Conservation (phyloP, 23 tunicate genomes). For the Oikopleura dioica region DNA sequence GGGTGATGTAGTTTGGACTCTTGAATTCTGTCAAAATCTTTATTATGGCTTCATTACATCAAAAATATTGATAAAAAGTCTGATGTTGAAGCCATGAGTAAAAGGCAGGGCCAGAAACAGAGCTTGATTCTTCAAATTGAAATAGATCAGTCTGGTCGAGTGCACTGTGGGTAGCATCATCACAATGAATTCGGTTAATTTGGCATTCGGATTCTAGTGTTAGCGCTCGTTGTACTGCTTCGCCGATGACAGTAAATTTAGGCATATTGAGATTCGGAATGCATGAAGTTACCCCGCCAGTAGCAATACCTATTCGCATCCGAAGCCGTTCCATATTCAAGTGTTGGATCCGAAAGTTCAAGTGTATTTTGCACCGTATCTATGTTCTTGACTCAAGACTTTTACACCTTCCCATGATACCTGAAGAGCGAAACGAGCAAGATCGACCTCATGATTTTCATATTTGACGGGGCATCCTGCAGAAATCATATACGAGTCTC, state of each 20-base stretch:
- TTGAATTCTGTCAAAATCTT: too few relatives aligned
- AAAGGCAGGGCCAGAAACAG: too few relatives aligned
- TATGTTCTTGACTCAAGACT: not conserved
- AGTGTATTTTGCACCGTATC: not conserved
- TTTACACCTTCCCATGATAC: not conserved
- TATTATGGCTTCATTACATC: too few relatives aligned
- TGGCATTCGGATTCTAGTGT: not conserved
- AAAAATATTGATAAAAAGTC: too few relatives aligned
- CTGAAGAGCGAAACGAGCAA: not conserved
- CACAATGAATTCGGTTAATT: not conserved
- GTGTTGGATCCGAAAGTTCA: not conserved
- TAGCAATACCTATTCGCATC: not conserved
- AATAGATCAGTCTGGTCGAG: too few relatives aligned
- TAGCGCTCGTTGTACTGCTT: not conserved
- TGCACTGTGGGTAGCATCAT: too few relatives aligned
- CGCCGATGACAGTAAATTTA: not conserved
- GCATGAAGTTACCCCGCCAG: not conserved
- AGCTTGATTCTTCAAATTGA: too few relatives aligned
- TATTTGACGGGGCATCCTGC: not conserved
- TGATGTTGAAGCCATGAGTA: too few relatives aligned
- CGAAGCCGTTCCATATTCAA: not conserved
- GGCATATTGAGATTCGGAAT: not conserved
- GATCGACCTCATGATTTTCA: not conserved
- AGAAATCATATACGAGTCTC: not conserved
- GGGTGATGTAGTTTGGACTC: too few relatives aligned